Conservation (phyloP, 92 coral and sea anemone genomes). For the Paragorgia papillata region DNA sequence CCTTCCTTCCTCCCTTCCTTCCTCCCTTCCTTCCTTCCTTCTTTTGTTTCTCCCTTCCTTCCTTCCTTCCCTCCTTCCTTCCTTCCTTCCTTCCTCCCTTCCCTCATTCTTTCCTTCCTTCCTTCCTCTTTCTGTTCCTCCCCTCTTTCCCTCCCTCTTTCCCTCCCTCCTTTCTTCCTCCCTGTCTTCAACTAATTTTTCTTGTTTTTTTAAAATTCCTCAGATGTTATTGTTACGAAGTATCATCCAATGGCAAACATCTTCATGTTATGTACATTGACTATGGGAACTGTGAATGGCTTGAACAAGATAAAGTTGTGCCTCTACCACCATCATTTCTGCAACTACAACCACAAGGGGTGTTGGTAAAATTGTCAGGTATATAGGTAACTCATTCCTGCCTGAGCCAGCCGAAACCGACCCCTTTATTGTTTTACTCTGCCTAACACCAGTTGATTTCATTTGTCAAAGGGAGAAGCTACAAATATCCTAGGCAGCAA, state of each 20-base stretch:
- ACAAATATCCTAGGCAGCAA: too few species aligned
- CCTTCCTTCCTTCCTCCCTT: too few species aligned
- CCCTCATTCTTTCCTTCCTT: neutral
- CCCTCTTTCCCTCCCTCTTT: too few species aligned
- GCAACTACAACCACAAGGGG: slow-evolving; percentile 78
- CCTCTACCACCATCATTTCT: slow-evolving; percentile 53
- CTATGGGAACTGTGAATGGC: slow-evolving; percentile 93
- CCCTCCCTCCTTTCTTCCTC: neutral
- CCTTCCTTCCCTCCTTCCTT: too few species aligned
- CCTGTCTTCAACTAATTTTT: neutral
- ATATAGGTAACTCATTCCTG: neutral
- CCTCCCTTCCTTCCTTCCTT: too few species aligned
- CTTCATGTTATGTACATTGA: slow-evolving; percentile 75
- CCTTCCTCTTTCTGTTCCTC: neutral
- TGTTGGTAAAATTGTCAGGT: slow-evolving; percentile 77
- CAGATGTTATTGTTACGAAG: slow-evolving; percentile 82
- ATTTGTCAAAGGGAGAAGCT: too few species aligned
- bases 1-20: too few species aligned
- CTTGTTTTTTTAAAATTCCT: neutral
- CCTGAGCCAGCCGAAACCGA: too few species aligned
- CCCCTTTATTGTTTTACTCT: too few species aligned
- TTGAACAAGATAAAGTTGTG: slow-evolving; percentile 61
- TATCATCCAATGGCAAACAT: slow-evolving; percentile 40
- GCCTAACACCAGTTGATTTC: too few species aligned
- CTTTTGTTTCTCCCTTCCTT: neutral